Evolutionary conservation across 2,888 invertebrate genomes (phyloP), one percentile per base, ranked within the genome.

Genomic region (Cryptocheilus praepositus): DNA sequence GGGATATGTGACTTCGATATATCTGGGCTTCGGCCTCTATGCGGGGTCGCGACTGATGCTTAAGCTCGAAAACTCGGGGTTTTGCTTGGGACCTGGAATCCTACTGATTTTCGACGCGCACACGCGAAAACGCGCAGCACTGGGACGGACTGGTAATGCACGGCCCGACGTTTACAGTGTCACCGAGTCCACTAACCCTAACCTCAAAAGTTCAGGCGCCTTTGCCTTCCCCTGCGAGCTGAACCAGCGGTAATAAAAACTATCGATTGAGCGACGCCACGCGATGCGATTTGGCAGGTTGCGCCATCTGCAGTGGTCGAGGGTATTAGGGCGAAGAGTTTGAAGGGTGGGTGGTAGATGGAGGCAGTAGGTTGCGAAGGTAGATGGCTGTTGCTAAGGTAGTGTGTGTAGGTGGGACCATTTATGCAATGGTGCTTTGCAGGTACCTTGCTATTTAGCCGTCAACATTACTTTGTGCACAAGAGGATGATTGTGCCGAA

Each of bases 161-260:
- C 64, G 70, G 66, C 70, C 59, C 79, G 69, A 52, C 67, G 74
- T 68, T 74, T 73, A 76, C 73, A 76, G 67, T 81, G 80, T 83
- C 83, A 77, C 71, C 64, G 77, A 82, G 80, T 81, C 36, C 80
- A 83, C 81, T 81, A 82, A 81, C 74, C 81, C 81, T 85, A 84
- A 84, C 84, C 84, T 84, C 77, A 80, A 84, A 84, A 77, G 60
- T 65, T 58, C 57, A 66, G 55, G 51, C 68, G 59, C 70, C 64
- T 73, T 71, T 68, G 73, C 72, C 76, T 67, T 71, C 71, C 75
- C 66, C 44, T 46, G 44, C 61, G 67, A n/a, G 59, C 56, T 54
- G 66, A 53, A 58, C 73, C 45, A 54, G 62, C 67, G 67, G 70
- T 61, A 74, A 81, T 82, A 81, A 81, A 83, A 84, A 85, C 81